These are phyloP conservation scores for Miichthys miiuy DNA, from an alignment of 2,797 vertebrate species.

Conservation along the genomic window DNA sequence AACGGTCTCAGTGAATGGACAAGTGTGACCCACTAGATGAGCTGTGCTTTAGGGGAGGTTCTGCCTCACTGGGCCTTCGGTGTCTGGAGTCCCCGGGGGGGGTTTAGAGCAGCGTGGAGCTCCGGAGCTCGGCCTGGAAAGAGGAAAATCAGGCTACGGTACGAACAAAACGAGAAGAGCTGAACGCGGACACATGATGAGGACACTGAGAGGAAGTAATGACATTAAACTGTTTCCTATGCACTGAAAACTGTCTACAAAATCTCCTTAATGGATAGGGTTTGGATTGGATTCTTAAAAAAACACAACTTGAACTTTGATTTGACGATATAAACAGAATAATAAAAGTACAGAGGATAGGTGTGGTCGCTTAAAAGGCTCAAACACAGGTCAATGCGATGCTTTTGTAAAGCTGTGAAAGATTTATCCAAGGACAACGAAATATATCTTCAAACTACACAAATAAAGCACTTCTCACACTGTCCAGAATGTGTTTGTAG, in stretches of 20 bases:
- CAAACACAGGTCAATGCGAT: background rate
- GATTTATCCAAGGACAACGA: background rate
- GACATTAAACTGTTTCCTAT: background rate
- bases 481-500: background rate
- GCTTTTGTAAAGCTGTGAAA: background rate
- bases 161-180: conserved; percentile 18
- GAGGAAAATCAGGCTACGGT: conserved; percentile 18
- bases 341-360: conserved; percentile 17
- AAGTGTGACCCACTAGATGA: conserved; percentile 51
- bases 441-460: background rate
- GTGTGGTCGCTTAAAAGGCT: background rate
- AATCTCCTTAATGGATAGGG: background rate
- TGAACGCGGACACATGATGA: conserved; percentile 1
- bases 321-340: background rate
- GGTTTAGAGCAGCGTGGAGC: conserved; percentile 26
- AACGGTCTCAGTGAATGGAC: conserved; percentile 6
- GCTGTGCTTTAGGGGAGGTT: conserved; percentile 30
- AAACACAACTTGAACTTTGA: conserved; percentile 1
- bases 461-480: background rate
- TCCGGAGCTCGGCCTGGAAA: conserved; percentile 21
- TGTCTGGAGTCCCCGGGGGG: conserved; percentile 42
- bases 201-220: background rate
- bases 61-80: conserved; percentile 41
- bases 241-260: background rate
- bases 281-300: conserved; percentile 1